Evolutionary conservation across 2,113 vertebrate genomes (phyloP), one percentile per base, ranked within the genome.

Genomic region (Cebidichthys violaceus): DNA sequence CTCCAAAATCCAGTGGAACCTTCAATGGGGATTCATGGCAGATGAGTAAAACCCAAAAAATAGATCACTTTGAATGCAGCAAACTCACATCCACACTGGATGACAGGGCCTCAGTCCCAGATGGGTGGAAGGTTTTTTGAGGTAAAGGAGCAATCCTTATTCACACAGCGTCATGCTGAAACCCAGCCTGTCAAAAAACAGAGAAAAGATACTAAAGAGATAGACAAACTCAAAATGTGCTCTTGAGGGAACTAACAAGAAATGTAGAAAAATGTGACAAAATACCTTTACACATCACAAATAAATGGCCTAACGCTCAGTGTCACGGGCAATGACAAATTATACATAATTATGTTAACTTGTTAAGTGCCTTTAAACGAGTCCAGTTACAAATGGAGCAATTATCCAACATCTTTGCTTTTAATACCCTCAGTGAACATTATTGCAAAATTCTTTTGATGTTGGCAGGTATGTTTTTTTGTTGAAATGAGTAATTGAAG

Each of bases 101-200:
- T 88, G 89, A 73, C 71, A 62, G 37, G 37, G 39, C 35, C 22
- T 65, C 60, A 95, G 95, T 90, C 92, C 95, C 96, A 97, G 83
- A 92, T 95, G 3, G 85, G 94, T 50, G 96, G 92, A 76, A 97
- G 33, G 67, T 93, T 96, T 83, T 94, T 89, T 4, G 87, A 88
- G 45, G 85, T 93, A 24, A 92, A 18, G 94, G 88, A 81, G 92
- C 92, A 86, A 94, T 84, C 84, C 90, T 88, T 0, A 95, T 90
- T 72, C 90, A 94, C 94, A 96, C 52, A 92, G 88, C 62, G 91
- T 88, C 57, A 94, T 3, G 0, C 92, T 88, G 82, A 93, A 94
- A 75, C 96, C 95, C 82, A 96, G 96, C 45, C 37, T 80, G 71
- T 72, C 73, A 67, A 55, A 11, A 70, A 50, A 70, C 17, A 24